Percentiles rank a stretch among this genome's conserved stretches.
phyloP scores from a whole-genome alignment of 92 coral and sea anemone species.

The Anthopleura xanthogrammica region DNA sequence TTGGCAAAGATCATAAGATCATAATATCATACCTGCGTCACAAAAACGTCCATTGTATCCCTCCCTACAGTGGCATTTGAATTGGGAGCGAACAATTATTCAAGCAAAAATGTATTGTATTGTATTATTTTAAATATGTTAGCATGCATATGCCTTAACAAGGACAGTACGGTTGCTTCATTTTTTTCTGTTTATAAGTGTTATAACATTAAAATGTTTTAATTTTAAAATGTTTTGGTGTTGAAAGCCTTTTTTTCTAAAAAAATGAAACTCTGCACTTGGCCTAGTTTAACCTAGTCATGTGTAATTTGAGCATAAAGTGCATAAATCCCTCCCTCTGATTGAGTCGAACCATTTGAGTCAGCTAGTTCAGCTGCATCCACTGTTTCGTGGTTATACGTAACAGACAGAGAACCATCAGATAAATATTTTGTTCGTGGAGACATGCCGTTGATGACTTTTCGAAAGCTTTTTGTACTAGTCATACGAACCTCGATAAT shows the following conservation, averaged over 20 bases:
- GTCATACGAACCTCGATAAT: constrained; percentile 11
- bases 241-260: too few species aligned
- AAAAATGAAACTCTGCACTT: too few species aligned
- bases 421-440: neutral
- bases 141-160: too few species aligned
- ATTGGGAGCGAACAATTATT: neutral
- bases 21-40: constrained; percentile 7
- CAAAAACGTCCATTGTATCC: constrained; percentile 18
- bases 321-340: constrained; percentile 6
- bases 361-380: constrained; percentile 10
- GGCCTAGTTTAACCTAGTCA: neutral
- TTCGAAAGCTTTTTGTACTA: neutral
- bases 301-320: constrained; percentile 12
- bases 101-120: too few species aligned
- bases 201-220: too few species aligned
- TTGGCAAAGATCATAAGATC: too few species aligned
- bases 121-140: too few species aligned
- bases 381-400: constrained; percentile 2
- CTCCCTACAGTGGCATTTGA: constrained; percentile 1
- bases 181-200: too few species aligned
- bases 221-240: too few species aligned
- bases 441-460: neutral
- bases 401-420: neutral
- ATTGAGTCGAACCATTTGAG: constrained; percentile 12
- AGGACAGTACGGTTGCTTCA: too few species aligned